Evolutionary conservation across 2,888 invertebrate species (phyloP), one percentile per base, ranked within the genome.

Genomic region (Harpagoxenus sublaevis): DNA sequence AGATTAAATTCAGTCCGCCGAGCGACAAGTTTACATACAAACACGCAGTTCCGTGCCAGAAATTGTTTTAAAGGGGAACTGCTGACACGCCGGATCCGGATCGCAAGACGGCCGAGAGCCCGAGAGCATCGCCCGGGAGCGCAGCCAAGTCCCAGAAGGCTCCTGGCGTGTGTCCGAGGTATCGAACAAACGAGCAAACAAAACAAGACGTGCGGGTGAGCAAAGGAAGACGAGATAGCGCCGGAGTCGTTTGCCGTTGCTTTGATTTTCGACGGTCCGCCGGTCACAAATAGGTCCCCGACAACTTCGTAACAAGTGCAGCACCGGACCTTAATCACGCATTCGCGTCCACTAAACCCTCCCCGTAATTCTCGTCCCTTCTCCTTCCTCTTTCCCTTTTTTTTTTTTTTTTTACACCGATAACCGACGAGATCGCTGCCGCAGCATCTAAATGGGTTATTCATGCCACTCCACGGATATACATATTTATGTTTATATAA

Each of bases 131-230:
- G 66, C 39, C 28, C 39, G 79, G 62, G 42, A 53, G 53, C 35
- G n/a, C 9, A 4, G 60, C 45, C 31, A 28, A 78, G 77, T 70
- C 66, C 74, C 57, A 31, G 74, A 62, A 66, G 68, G 68, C 18
- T 51, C 23, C 60, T 48, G 79, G 75, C 83, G 84, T 84, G 88
- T 88, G 87, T 90, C 89, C 89, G 86, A 91, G 89, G 84, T 83
- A 84, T 87, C 89, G 90, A 91, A 91, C 91, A 93, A 93, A 92
- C 92, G 92, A 91, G 86, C 91, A 92, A 92, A 91, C 92, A 92
- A 79, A 93, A 91, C 92, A 92, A 88, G 83, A 68, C 83, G 57
- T 84, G 86, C 78, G 77, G 86, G 66, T 51, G 57, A 75, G 74
- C 71, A 66, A 84, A 70, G 83, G 63, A 79, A 71, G 68, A 55